Base-by-base conservation (phyloP, 1,140 invertebrate species). In the Meloidogyne chitwoodi region DNA sequence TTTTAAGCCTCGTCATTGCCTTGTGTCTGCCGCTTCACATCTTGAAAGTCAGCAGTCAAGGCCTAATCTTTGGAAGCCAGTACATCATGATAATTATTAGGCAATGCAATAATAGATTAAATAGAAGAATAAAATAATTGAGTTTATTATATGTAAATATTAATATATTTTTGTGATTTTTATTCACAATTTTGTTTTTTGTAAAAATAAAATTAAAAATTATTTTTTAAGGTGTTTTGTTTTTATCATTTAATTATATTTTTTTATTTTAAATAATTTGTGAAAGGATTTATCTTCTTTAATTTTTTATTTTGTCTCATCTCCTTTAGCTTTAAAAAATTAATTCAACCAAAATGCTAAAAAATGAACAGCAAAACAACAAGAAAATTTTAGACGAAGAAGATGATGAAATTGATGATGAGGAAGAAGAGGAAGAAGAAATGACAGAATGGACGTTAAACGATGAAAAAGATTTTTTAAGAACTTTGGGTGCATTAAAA, bases 381-480 rank as follows among this genome's bases (percentile, higher is more conserved):
- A n/a, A n/a, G n/a, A n/a, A 56, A 6, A 22, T 14, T 56, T 19
- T n/a, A n/a, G n/a, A 48, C 19, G 44, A 48, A 48, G 44, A 48
- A 48, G 44, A 48, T 19, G 16, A 19, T 19, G 44, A 48, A 11
- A 16, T 19, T 3, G 44, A 56, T 2, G 44, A 48, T 3, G 16
- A 48, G 5, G 44, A 48, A 6, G 48, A 56, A 6, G 48, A 56
- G n/a, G 48, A 56, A n/a, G 71, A 63, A 11, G 71, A 73, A 22
- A 22, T 64, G 24, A 62, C 34, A 88, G 88, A 86, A 73, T 84
- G 88, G 77, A 87, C 88, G 75, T 87, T 90, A 79, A 90, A 92
- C 79, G 89, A 93, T 61, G 94, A 96, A 84, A 92, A 92, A 83
- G 91, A 92, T 69, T 96, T 96, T 88, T 91, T 93, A 6, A 93